phyloP scores from a whole-genome alignment of 92 coral and sea anemone species.

The Isaurus tuberculatus region DNA sequence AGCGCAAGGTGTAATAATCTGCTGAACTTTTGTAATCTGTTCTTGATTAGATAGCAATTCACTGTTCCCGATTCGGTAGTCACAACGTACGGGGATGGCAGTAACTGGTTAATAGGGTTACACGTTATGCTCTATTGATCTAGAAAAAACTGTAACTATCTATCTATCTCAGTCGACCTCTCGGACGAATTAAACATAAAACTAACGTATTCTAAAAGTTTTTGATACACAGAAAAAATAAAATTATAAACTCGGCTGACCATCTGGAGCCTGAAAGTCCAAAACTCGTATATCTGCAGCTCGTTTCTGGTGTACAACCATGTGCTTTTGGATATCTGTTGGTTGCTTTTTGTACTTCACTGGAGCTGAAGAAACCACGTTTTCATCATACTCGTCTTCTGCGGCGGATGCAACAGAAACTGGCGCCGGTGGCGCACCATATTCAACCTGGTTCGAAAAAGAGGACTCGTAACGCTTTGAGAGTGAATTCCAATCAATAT shows the following conservation, averaged over 20 bases:
- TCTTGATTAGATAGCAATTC: too few relatives aligned
- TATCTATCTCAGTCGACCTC: too few relatives aligned
- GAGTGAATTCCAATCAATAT: conserved; percentile 87
- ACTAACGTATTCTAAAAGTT: too few relatives aligned
- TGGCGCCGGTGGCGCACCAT: conserved; percentile 82
- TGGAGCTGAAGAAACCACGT: conserved; percentile 84
- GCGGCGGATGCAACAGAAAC: conserved; percentile 59
- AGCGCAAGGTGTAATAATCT: too few relatives aligned
- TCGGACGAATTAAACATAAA: not conserved
- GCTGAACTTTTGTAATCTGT: too few relatives aligned
- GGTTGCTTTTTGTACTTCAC: conserved; percentile 88
- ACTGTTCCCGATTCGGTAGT: too few relatives aligned
- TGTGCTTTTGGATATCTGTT: conserved; percentile 89
- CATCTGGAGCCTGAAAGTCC: conserved; percentile 57
- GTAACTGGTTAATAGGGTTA: too few relatives aligned
- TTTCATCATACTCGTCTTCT: conserved; percentile 86
- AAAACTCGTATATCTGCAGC: conserved; percentile 66
- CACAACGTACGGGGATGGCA: too few relatives aligned
- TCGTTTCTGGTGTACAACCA: conserved; percentile 88
- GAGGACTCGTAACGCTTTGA: conserved; percentile 92
- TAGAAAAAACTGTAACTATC: too few relatives aligned
- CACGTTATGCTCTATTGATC: too few relatives aligned
- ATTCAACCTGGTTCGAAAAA: conserved; percentile 34
- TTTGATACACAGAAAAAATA: not conserved
- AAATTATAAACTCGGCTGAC: not conserved